These are phyloP conservation scores for Coracopsis vasa DNA, from an alignment of 2,113 vertebrate genomes.

Conservation along the genomic window DNA sequence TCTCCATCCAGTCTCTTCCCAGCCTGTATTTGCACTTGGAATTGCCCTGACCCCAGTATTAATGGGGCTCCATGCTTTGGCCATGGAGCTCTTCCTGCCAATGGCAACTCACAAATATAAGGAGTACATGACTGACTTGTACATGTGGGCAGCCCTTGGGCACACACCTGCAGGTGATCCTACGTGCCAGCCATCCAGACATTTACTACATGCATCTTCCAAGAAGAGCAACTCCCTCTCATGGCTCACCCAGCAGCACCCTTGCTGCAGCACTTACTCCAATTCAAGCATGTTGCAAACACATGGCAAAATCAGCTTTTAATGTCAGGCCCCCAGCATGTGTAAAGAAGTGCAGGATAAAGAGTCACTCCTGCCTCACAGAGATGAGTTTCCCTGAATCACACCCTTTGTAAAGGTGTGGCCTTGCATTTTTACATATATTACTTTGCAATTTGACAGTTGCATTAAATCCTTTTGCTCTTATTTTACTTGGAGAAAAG, in stretches of 20 bases:
- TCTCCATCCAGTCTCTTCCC: neutral
- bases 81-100: neutral
- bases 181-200: neutral
- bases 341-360: neutral
- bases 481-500: neutral
- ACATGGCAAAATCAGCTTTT: neutral
- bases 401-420: neutral
- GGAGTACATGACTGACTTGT: neutral
- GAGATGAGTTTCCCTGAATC: accelerated
- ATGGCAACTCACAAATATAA: neutral
- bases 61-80: neutral
- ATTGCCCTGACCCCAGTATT: neutral
- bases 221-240: neutral
- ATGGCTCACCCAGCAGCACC: neutral
- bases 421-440: neutral
- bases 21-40: neutral
- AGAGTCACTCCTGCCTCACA: neutral
- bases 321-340: neutral
- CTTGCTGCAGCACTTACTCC: neutral
- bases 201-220: neutral
- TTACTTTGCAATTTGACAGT: neutral
- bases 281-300: neutral
- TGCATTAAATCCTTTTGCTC: neutral
- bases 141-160: neutral
- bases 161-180: neutral